phyloP scores from a whole-genome alignment of 92 coral and sea anemone genomes.

The Bergia puertoricense region DNA sequence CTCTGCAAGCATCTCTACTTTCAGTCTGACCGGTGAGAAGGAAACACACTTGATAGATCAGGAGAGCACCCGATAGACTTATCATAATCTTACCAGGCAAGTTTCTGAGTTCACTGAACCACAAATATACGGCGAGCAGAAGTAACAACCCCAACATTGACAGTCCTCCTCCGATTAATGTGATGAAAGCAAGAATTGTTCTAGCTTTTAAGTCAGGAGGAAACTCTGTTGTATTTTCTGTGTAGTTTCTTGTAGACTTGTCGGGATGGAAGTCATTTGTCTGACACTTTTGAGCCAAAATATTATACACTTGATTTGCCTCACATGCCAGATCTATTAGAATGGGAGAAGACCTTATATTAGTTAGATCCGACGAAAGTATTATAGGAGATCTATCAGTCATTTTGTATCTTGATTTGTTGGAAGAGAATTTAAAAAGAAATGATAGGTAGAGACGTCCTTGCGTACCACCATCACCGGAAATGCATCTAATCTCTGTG shows the following conservation, averaged over 20 bases:
- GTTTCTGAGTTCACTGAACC: not conserved
- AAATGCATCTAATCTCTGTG: not conserved
- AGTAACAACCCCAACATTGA: slow-evolving; percentile 20
- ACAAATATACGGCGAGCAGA: not conserved
- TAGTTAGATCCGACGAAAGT: not conserved
- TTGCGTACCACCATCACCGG: not conserved
- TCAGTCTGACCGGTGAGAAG: not conserved
- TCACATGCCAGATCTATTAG: not conserved
- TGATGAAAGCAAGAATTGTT: not conserved
- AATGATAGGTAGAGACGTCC: not conserved
- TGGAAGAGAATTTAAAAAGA: slow-evolving; percentile 11
- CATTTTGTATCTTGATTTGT: not conserved
- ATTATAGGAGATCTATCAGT: not conserved
- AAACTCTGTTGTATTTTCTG: not conserved
- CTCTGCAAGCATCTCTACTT: not conserved
- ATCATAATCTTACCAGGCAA: slow-evolving; percentile 27
- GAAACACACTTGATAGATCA: not conserved
- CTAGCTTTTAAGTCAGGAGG: not conserved
- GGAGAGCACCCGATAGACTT: not conserved
- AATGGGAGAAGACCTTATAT: no score
- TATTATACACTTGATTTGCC: not conserved
- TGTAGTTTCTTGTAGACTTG: not conserved
- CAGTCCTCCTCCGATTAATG: not conserved
- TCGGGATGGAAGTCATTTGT: no score
- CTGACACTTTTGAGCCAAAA: not conserved